Evolutionary conservation across 2,888 invertebrate genomes (phyloP).

Genomic region (Alitta virens): DNA sequence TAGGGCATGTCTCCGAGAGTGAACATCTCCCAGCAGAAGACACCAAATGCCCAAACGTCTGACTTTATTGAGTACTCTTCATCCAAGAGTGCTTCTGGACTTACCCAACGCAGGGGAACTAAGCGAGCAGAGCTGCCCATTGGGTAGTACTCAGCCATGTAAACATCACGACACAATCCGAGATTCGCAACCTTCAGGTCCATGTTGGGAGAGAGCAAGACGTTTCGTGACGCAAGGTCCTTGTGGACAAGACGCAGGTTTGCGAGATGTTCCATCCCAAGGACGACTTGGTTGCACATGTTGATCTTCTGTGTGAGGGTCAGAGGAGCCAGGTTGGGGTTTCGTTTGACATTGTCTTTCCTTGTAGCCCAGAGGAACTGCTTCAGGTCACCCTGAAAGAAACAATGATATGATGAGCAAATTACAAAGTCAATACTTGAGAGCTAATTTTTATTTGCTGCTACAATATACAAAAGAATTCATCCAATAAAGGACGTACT

Average conservation of each 20-base stretch:
- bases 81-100: constrained; percentile 81
- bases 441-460: no score
- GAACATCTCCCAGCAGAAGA: constrained; percentile 86
- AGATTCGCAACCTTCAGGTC: constrained; percentile 80
- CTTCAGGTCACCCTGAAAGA: constrained; percentile 80
- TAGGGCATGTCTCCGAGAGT: constrained; percentile 76
- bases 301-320: constrained; percentile 55
- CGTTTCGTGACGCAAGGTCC: constrained; percentile 89
- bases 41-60: constrained; percentile 88
- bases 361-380: constrained; percentile 63
- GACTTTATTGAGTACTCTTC: constrained; percentile 90
- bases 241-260: constrained; percentile 78
- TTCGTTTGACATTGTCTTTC: constrained; percentile 61
- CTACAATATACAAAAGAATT: no score
- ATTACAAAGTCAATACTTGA: no score
- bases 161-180: constrained; percentile 78
- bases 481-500: background rate
- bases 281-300: constrained; percentile 69
- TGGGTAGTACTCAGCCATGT: constrained; percentile 85
- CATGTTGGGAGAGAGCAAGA: constrained; percentile 77
- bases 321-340: constrained; percentile 65
- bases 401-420: background rate
- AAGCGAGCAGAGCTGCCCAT: constrained; percentile 34
- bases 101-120: constrained; percentile 85
- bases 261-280: constrained; percentile 78